Base-by-base conservation (phyloP, 1,140 invertebrate genomes). In the Oreohelix idahoensis region DNA sequence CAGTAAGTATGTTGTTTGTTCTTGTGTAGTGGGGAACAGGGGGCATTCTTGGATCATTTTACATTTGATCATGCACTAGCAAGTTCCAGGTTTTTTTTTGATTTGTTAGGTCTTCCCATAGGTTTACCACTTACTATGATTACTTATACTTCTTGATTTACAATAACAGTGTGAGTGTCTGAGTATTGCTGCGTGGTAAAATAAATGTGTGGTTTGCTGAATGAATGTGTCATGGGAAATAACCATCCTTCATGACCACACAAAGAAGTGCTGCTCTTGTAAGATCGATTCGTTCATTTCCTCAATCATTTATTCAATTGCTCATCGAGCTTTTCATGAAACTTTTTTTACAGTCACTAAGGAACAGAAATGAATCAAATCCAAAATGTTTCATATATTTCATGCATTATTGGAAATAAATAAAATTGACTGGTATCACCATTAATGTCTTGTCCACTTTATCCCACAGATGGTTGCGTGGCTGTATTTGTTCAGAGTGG, bases 371-470 rank as follows among this genome's bases (percentile, higher is more conserved):
- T 29, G 63, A 66, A 66, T 66, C 63, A 66, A 35, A 66, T 66
- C 29, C 63, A 17, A 29, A 20, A 8, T 66, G 63, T 66, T 66
- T 66, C 29, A 32, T n/a, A 66, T 66, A 8, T 66, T 66, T 66
- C 63, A 66, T 66, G 29, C 63, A 66, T 66, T 66, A 66, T 66
- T 66, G 63, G 63, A 32, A 66, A 66, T 58, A 10, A 58, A 58
- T 66, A 66, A 66, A 66, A 66, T 66, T 66, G 63, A 35, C 63
- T 32, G 63, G 63, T 66, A 66, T 32, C 29, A 32, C 63, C 8
- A n/a, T 66, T 35, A 32, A 2, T 66, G 23, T 17, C 26, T 58
- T 58, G 1, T 4, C 20, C 20, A 58, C 20, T 20, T 23, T 58
- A 2, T 58, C 20, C n/a, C n/a, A n/a, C n/a, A n/a, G n/a, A n/a